phyloP scores from a whole-genome alignment of 2,113 vertebrate species.

The Salvelinus namaycush region DNA sequence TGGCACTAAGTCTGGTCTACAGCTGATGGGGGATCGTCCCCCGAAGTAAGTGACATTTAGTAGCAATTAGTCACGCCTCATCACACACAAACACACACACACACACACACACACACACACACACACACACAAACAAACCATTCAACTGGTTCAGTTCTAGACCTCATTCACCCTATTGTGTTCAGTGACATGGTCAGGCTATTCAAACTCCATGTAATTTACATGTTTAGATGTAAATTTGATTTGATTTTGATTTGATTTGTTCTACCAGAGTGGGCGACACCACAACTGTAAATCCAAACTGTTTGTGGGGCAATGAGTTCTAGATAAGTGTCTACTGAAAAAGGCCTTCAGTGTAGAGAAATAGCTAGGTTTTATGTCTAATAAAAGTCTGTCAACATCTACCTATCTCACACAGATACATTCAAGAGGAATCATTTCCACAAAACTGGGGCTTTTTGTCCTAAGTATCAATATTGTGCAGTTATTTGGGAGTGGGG shows the following conservation, averaged over 20 bases:
- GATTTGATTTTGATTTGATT: neutral
- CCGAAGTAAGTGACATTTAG: slow-evolving; percentile 63
- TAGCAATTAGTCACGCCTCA: slow-evolving; percentile 64
- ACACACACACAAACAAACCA: no score
- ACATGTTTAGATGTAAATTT: slow-evolving; percentile 12
- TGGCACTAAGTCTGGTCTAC: slow-evolving; percentile 61
- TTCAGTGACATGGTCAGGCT: slow-evolving; percentile 24
- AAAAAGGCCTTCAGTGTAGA: no score
- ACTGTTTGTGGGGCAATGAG: neutral
- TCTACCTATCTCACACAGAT: no score
- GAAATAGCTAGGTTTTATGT: no score
- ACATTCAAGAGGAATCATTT: no score
- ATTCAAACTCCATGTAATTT: slow-evolving; percentile 1
- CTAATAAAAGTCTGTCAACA: no score
- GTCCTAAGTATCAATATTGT: no score
- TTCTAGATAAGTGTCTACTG: neutral
- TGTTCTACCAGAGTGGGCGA: neutral
- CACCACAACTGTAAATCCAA: neutral
- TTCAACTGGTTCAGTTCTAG: no score
- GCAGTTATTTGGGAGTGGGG: no score
- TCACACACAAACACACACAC: slow-evolving; percentile 38
- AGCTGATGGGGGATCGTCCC: slow-evolving; percentile 15
- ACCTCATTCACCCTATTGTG: slow-evolving; percentile 15
- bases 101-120: no score
- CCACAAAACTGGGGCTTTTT: no score